Evolutionary conservation across 2,888 invertebrate genomes (phyloP), one percentile per base, ranked within the genome.

Genomic region (Philonicus albiceps): DNA sequence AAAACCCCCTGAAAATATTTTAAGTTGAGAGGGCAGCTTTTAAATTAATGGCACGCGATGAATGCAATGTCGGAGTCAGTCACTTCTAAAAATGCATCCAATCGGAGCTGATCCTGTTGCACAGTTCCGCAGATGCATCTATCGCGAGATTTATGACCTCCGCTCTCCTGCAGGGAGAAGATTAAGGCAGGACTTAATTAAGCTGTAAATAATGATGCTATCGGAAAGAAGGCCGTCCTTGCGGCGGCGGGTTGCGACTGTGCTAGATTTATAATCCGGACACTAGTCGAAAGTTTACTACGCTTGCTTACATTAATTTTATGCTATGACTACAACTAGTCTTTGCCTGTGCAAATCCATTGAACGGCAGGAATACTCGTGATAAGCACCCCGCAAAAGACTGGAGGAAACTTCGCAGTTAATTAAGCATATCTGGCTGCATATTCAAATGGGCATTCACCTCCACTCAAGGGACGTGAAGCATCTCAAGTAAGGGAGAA

Each of bases 391-490:
- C 22, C 5, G 22, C 76, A 40, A 37, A 76, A 76, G 34, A 76
- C 76, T 31, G 11, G 75, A 64, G 76, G 40, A 43, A 76, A 76
- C 76, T 76, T 76, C 40, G 34, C 40, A 76, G 76, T 76, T 76
- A 76, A 76, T 76, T 76, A 76, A 76, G 76, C 22, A 22, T n/a
- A 13, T 22, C 40, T 76, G 11, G 19, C 40, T 37, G 37, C 64
- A 40, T 76, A 76, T 76, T 31, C 76, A 76, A 76, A 76, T 76
- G 76, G 40, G 76, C 76, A 40, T 40, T 40, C 76, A 76, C 37
- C 40, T 37, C 37, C 40, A 22, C n/a, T 43, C 40, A 40, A 76
- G 40, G 6, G 13, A 11, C 37, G 76, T 76, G 76, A 19, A 37
- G 22, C 76, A 19, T 22, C 27, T 76, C 22, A 76, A 76, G 40